Percentiles rank a stretch among this genome's conserved stretches.
Evolutionary conservation across 1,140 invertebrate genomes (phyloP).

Genomic region (Lepidurus couesii): DNA sequence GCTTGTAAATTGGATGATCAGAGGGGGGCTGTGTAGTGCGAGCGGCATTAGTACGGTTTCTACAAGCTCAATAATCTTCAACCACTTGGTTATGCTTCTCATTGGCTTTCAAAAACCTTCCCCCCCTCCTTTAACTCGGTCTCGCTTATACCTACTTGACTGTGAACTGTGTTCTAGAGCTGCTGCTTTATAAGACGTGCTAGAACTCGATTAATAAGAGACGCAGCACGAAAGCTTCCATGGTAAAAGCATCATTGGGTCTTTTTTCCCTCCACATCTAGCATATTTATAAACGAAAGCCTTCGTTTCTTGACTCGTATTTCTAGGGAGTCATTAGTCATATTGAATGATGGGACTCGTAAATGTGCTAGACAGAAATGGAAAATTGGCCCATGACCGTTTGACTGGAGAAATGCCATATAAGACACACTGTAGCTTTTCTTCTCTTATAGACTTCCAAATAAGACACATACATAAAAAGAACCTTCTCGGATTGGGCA

Average conservation of each 20-base stretch:
- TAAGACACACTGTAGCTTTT: not conserved
- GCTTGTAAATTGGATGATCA: too few relatives aligned
- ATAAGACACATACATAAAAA: not conserved
- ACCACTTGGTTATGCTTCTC: not conserved
- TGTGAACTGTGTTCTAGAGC: too few relatives aligned
- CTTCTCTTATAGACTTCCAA: not conserved
- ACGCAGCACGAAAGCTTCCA: not conserved
- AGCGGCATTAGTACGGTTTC: too few relatives aligned
- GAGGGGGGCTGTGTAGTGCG: too few relatives aligned
- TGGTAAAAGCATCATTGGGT: not conserved
- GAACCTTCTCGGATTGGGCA: not conserved
- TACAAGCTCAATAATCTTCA: too few relatives aligned
- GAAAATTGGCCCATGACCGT: not conserved
- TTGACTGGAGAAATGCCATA: not conserved
- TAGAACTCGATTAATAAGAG: too few relatives aligned
- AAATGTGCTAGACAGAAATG: not conserved
- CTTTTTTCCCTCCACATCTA: not conserved
- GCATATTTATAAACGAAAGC: not conserved
- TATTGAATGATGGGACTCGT: not conserved
- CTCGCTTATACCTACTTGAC: not conserved
- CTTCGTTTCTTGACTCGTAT: not conserved
- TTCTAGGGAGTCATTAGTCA: not conserved
- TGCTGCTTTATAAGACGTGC: too few relatives aligned
- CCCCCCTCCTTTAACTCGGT: not conserved
- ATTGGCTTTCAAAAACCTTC: not conserved